Conservation (phyloP, 2,113 vertebrate species). For the Mellivora capensis region DNA sequence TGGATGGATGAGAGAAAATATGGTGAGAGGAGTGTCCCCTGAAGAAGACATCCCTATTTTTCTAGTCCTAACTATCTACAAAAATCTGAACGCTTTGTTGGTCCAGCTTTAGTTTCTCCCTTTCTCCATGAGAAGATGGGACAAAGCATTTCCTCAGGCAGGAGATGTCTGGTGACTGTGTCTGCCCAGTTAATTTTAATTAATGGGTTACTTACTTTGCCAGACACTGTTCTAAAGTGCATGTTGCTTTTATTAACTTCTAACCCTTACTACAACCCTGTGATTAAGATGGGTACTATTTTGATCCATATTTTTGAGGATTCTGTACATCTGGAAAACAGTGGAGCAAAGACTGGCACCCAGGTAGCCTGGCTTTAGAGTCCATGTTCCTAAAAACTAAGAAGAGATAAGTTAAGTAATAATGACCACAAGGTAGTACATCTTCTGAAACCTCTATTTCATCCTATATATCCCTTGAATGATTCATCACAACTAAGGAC, state of each 20-base stretch:
- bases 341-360: background rate
- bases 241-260: background rate
- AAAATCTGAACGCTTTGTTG: background rate
- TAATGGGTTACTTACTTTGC: background rate
- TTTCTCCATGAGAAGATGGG: background rate
- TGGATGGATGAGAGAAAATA: background rate
- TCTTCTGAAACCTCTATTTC: background rate
- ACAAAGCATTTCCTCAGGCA: background rate
- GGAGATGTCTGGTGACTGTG: background rate
- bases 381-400: background rate
- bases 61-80: background rate
- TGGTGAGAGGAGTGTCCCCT: background rate
- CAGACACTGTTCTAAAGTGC: background rate
- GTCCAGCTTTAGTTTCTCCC: background rate
- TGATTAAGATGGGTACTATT: background rate
- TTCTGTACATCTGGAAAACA: background rate
- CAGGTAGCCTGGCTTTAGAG: background rate
- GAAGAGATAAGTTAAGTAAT: background rate
- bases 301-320: background rate
- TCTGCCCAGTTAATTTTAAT: background rate
- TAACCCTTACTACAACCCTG: background rate
- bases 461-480: background rate
- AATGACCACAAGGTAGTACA: background rate
- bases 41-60: background rate
- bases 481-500: background rate